phyloP scores from a whole-genome alignment of 2,888 invertebrate species.

The Criorhina ranunculi region DNA sequence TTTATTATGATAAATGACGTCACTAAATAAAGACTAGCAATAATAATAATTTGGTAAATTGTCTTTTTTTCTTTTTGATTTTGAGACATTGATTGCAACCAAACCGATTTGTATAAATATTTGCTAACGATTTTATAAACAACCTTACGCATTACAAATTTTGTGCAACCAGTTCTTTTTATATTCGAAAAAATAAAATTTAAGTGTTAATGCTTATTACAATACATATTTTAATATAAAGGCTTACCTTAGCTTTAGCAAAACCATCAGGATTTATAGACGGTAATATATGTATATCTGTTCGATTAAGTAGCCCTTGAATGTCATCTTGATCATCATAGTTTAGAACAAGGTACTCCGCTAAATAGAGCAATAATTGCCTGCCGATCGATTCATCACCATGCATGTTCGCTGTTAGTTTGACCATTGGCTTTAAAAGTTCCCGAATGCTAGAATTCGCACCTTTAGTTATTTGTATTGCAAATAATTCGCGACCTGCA shows the following conservation, averaged over 20 bases:
- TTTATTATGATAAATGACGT: constrained; percentile 27
- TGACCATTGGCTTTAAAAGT: constrained; percentile 93
- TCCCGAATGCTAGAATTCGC: constrained; percentile 82
- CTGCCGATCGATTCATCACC: constrained; percentile 96
- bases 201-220: too few relatives aligned
- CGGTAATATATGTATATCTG: constrained; percentile 97
- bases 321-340: constrained; percentile 89
- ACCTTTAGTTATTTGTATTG: constrained; percentile 89
- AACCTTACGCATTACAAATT: too few relatives aligned
- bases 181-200: too few relatives aligned
- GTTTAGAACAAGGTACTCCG: constrained; percentile 91
- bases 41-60: neutral
- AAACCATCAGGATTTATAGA: constrained; percentile 99
- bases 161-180: too few relatives aligned
- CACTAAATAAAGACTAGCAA: constrained; percentile 15
- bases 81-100: too few relatives aligned
- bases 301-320: constrained; percentile 87
- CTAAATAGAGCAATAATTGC: constrained; percentile 92
- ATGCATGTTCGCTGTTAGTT: constrained; percentile 97
- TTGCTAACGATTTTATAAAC: neutral
- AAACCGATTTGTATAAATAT: neutral
- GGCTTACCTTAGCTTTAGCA: constrained; percentile 89
- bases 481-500: constrained; percentile 90
- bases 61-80: neutral
- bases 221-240: neutral